Conservation (phyloP, 2,888 invertebrate genomes). For the Oscheius myriophilus region DNA sequence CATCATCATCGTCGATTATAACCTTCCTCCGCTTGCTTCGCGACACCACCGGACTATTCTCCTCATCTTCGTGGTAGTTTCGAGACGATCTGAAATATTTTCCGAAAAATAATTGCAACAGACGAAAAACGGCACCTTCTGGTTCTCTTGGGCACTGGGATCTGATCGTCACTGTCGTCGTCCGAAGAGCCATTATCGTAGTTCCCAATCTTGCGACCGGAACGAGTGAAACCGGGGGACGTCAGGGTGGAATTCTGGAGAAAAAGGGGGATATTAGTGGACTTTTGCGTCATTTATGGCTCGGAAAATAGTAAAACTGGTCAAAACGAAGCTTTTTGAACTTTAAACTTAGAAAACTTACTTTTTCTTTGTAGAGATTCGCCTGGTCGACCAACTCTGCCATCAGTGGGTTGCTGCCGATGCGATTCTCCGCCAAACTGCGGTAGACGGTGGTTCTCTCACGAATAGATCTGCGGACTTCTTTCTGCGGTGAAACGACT, state of each 20-base stretch:
- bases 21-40: slow-evolving; percentile 22
- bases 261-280: no score
- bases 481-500: slow-evolving; percentile 50
- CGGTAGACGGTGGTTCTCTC: slow-evolving; percentile 51
- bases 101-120: neutral
- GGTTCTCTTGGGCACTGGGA: slow-evolving; percentile 17
- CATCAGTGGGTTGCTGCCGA: slow-evolving; percentile 30
- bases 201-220: slow-evolving; percentile 38
- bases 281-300: no score
- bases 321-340: no score
- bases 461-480: slow-evolving; percentile 50
- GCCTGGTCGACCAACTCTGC: no score
- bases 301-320: no score
- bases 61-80: slow-evolving; percentile 12
- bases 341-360: neutral
- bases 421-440: slow-evolving; percentile 50
- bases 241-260: neutral
- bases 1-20: slow-evolving; percentile 22
- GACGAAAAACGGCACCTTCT: no score
- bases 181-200: slow-evolving; percentile 37
- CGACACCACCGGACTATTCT: slow-evolving; percentile 15
- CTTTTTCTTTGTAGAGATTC: neutral
- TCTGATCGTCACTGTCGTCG: slow-evolving; percentile 25
- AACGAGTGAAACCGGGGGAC: slow-evolving; percentile 39
- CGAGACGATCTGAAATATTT: neutral